phyloP scores from a whole-genome alignment of 1,140 invertebrate genomes.

The Arctopsyche grandis region DNA sequence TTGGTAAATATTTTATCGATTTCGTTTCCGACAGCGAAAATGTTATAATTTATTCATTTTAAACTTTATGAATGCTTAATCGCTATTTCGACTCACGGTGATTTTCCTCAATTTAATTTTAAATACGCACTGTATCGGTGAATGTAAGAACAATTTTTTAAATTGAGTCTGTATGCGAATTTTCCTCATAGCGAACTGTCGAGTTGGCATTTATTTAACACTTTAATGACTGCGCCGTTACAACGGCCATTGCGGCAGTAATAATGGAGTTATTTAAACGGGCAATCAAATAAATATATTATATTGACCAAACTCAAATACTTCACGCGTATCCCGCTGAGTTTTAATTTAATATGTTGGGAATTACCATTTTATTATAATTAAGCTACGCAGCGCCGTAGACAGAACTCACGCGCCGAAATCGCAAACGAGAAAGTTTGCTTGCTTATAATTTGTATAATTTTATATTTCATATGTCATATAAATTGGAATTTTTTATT shows the following conservation, averaged over 20 bases:
- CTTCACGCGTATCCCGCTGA: slow-evolving; percentile 30
- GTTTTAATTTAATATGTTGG: slow-evolving; percentile 11
- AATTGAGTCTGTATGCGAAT: no score
- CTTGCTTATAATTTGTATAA: not conserved
- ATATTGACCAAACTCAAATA: slow-evolving; percentile 26
- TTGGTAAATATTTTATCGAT: no score
- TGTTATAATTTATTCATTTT: no score
- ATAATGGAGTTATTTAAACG: not conserved
- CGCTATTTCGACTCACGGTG: no score
- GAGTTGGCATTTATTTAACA: no score
- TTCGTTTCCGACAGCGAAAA: no score
- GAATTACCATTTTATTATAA: slow-evolving; percentile 33
- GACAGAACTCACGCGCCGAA: not conserved
- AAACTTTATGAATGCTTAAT: no score
- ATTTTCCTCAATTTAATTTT: no score
- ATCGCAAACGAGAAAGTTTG: not conserved
- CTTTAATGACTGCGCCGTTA: not conserved
- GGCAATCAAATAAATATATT: slow-evolving; percentile 15
- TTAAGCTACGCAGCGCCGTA: not conserved
- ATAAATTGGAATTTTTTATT: no score
- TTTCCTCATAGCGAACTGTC: no score
- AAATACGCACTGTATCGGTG: no score
- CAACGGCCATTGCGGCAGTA: not conserved
- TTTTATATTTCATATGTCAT: not conserved
- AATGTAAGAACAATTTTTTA: no score